phyloP scores from a whole-genome alignment of 2,797 vertebrate genomes.

The Scleropages formosus region DNA sequence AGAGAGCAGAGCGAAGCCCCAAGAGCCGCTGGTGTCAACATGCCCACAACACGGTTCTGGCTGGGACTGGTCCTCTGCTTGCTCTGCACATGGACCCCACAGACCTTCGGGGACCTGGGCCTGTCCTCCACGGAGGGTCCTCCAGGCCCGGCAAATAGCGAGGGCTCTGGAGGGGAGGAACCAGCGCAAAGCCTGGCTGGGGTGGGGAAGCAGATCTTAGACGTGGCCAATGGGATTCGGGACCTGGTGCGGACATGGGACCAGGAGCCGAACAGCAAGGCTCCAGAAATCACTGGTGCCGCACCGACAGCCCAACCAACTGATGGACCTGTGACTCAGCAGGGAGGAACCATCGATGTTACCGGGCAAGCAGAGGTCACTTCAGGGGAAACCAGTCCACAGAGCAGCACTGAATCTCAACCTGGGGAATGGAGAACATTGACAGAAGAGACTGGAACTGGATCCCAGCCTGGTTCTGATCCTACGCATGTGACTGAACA shows the following conservation, averaged over 20 bases:
- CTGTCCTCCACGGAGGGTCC: background rate
- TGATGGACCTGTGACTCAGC: background rate
- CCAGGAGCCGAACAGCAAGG: constrained; percentile 13
- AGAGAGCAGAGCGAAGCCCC: constrained; percentile 26
- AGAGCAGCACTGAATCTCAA: too few relatives aligned
- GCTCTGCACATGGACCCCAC: constrained; percentile 37
- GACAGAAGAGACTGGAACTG: background rate
- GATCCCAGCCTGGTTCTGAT: background rate
- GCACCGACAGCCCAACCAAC: constrained; percentile 1
- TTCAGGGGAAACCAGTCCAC: too few relatives aligned
- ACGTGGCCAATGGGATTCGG: constrained; percentile 56
- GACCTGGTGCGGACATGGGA: constrained; percentile 65
- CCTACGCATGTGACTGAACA: background rate
- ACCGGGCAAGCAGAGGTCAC: background rate
- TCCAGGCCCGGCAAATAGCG: background rate
- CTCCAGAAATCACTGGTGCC: background rate
- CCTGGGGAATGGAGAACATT: background rate
- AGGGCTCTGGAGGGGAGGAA: background rate
- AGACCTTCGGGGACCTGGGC: constrained; percentile 32
- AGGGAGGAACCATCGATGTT: background rate
- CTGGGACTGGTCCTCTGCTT: constrained; percentile 48
- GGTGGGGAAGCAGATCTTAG: constrained; percentile 65
- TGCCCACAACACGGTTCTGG: constrained; percentile 46
- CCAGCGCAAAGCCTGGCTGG: constrained; percentile 55
- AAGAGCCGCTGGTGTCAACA: constrained; percentile 34